Evolutionary conservation across 2,113 vertebrate species (phyloP).

Genomic region (Erythrolamprus reginae): DNA sequence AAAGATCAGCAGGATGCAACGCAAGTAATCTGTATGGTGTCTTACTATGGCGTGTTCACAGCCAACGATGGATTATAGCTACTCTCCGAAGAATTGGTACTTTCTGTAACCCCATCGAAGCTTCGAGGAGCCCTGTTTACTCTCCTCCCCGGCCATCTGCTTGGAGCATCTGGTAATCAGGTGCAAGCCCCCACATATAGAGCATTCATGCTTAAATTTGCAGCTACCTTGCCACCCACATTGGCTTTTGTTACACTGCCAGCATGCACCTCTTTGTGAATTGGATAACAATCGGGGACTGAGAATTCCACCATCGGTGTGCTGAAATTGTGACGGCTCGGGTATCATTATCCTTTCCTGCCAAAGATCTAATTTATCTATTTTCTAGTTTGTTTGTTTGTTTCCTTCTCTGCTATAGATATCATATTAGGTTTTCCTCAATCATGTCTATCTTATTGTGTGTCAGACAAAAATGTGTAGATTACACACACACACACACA

Average conservation of each 20-base stretch:
- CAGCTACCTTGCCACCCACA: conserved; percentile 80
- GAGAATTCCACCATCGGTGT: conserved; percentile 58
- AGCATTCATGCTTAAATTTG: conserved; percentile 78
- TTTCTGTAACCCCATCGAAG: conserved; percentile 73
- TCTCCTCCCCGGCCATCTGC: conserved; percentile 78
- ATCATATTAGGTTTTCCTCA: conserved; percentile 36
- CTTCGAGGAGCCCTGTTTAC: conserved; percentile 69
- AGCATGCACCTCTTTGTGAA: conserved; percentile 71
- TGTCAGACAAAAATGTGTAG: conserved; percentile 10
- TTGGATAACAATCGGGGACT: conserved; percentile 57
- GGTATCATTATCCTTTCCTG: conserved; percentile 58
- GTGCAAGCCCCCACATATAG: conserved; percentile 73
- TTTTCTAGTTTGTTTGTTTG: conserved; percentile 34
- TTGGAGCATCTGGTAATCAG: conserved; percentile 81
- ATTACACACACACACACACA: not conserved
- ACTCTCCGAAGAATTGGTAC: conserved; percentile 64
- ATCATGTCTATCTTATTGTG: conserved; percentile 34
- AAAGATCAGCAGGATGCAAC: not conserved
- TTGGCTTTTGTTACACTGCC: conserved; percentile 70
- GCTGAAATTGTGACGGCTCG: conserved; percentile 43
- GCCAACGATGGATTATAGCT: conserved; percentile 45
- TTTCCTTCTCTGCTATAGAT: conserved; percentile 32
- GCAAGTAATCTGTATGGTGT: not conserved
- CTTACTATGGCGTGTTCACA: conserved; percentile 30
- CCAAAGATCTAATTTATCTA: conserved; percentile 44